phyloP scores from a whole-genome alignment of 2,888 invertebrate genomes.

The Heteromyza rotundicornis region DNA sequence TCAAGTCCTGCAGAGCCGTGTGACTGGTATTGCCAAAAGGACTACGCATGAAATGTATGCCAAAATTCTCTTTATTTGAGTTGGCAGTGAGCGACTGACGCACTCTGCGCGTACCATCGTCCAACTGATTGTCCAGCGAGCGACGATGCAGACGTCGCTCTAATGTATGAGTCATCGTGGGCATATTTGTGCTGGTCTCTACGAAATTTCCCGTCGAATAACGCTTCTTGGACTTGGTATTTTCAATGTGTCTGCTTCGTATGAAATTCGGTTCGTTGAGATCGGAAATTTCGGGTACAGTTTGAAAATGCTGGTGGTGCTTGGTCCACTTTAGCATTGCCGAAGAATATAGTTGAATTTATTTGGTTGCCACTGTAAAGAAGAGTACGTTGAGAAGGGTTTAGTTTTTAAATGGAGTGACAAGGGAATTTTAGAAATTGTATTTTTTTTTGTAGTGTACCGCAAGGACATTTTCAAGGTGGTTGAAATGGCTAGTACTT shows the following conservation, averaged over 20 bases:
- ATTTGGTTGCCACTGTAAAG: no score
- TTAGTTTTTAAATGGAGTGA: no score
- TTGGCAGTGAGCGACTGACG: slow-evolving; percentile 42
- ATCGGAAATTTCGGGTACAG: background rate
- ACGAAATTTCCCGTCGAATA: slow-evolving; percentile 15
- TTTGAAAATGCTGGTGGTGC: slow-evolving; percentile 27
- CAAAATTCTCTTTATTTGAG: slow-evolving; percentile 59
- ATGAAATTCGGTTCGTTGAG: no score
- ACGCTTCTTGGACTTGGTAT: slow-evolving; percentile 23
- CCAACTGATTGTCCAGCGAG: slow-evolving; percentile 49
- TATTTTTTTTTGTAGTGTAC: no score
- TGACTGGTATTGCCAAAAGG: slow-evolving; percentile 52
- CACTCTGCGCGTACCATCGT: slow-evolving; percentile 3
- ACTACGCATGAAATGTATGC: slow-evolving; percentile 54
- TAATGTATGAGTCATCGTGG: slow-evolving; percentile 50
- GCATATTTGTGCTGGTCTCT: slow-evolving; percentile 42
- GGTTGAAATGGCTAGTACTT: no score
- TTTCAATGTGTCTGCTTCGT: background rate
- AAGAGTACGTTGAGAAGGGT: no score
- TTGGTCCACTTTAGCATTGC: slow-evolving; percentile 39
- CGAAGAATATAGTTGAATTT: background rate
- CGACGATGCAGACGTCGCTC: slow-evolving; percentile 53
- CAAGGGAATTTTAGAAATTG: no score
- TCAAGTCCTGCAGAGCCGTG: slow-evolving; percentile 58
- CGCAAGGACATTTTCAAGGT: no score